These are phyloP conservation scores for Solenopsis invicta DNA, from an alignment of 1,140 invertebrate genomes.

Conservation along the genomic window DNA sequence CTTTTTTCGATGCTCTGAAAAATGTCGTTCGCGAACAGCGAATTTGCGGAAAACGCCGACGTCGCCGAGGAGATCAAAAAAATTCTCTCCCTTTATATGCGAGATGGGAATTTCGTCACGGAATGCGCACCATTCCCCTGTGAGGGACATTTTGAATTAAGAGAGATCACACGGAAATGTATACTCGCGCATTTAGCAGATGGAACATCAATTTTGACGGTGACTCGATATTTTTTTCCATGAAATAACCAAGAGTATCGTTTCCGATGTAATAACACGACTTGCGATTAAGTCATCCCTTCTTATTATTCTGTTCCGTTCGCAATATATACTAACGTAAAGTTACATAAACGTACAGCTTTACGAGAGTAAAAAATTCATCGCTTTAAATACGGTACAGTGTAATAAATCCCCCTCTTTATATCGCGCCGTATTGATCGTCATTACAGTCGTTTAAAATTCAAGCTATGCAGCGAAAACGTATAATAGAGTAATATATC, in stretches of 20 bases:
- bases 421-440: constrained; percentile 48
- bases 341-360: constrained; percentile 4
- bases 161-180: constrained; percentile 3
- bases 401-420: constrained; percentile 52
- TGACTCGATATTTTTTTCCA: not conserved
- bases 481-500: constrained; percentile 63
- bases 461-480: constrained; percentile 61
- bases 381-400: constrained; percentile 27
- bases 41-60: constrained; percentile 58
- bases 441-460: constrained; percentile 56
- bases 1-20: constrained; percentile 55
- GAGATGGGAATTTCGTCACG: constrained; percentile 36
- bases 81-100: constrained; percentile 7
- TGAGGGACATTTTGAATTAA: constrained; percentile 49
- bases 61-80: constrained; percentile 44
- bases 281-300: not conserved
- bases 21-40: constrained; percentile 34
- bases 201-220: not conserved
- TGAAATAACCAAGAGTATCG: not conserved
- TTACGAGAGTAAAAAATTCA: constrained; percentile 39
- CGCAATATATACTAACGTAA: constrained; percentile 8
- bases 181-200: not conserved
- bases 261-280: not conserved
- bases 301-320: not conserved
- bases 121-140: constrained; percentile 10